Percentiles rank a stretch among this genome's conserved stretches.
phyloP scores from a whole-genome alignment of 2,113 vertebrate species.

The Alligator sinensis region DNA sequence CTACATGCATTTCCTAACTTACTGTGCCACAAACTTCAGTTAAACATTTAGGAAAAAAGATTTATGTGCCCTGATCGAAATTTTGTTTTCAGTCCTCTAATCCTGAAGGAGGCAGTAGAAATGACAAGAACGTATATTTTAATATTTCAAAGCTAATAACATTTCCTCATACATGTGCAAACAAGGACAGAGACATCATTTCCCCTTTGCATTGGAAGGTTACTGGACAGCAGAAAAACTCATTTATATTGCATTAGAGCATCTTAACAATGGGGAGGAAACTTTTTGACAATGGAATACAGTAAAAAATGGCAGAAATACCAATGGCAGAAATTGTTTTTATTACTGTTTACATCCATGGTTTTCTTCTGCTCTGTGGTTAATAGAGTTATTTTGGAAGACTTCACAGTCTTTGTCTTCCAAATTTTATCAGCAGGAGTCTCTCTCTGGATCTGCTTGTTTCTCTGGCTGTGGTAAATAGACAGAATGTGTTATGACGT shows the following conservation, averaged over 20 bases:
- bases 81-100: neutral
- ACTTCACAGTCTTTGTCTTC: neutral
- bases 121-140: fast-evolving
- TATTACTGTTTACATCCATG: neutral
- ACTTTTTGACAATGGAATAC: neutral
- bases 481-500: neutral
- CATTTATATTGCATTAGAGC: neutral
- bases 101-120: neutral
- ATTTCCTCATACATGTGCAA: neutral
- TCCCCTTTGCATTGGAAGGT: neutral
- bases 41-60: neutral
- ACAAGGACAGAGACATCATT: neutral
- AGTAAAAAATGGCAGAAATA: neutral
- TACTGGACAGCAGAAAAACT: neutral
- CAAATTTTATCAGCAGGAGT: neutral
- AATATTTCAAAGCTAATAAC: neutral
- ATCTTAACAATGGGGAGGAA: neutral
- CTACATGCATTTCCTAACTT: neutral
- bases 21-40: neutral
- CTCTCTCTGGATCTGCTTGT: neutral
- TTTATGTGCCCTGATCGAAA: neutral
- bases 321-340: neutral
- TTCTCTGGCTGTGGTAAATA: neutral
- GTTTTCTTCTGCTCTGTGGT: neutral
- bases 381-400: neutral